Evolutionary conservation across 2,113 vertebrate species (phyloP), one percentile per base, ranked within the genome.

Genomic region (Scomber colias): DNA sequence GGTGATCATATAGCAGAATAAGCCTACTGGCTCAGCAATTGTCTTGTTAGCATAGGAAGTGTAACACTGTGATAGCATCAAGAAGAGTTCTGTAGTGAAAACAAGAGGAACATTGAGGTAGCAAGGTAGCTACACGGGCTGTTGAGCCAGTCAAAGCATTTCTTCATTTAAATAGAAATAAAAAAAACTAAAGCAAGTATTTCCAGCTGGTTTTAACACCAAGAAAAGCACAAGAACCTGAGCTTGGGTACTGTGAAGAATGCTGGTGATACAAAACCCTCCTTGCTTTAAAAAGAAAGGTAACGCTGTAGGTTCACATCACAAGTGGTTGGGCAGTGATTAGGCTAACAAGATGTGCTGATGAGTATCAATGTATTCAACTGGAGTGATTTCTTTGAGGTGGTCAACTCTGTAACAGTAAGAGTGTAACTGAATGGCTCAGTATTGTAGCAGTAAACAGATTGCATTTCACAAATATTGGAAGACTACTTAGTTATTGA

Each of bases 91-190:
- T 21, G 24, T 11, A 10, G 66, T 19, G 45, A 27, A 65, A 69
- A 79, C 46, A 11, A 0, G 1, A 68, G 45, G 45, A 63, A 68
- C 59, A 65, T 63, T 82, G 85, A 90, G 89, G 87, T 86, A 88
- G 81, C 21, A 15, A 40, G 16, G 56, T 19, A 61, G 27, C 40
- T 72, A 44, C 48, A 40, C 10, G 35, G 60, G 19, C 31, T 48
- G 44, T 8, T 19, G 3, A 53, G n/a, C 19, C 49, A 12, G 4
- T 69, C 5, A 3, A 10, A 45, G 31, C 10, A 44, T 64, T 57
- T 77, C 44, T 51, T 35, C 9, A 55, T 9, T 19, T n/a, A 12
- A 14, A 49, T 30, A 30, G 3, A 48, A 44, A 44, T 1, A 11
- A 50, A 31, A 71, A n/a, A n/a, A 5, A 46, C n/a, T 16, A 19